These are phyloP conservation scores for Notolabrus celidotus DNA, from an alignment of 2,797 vertebrate species.

Conservation along the genomic window DNA sequence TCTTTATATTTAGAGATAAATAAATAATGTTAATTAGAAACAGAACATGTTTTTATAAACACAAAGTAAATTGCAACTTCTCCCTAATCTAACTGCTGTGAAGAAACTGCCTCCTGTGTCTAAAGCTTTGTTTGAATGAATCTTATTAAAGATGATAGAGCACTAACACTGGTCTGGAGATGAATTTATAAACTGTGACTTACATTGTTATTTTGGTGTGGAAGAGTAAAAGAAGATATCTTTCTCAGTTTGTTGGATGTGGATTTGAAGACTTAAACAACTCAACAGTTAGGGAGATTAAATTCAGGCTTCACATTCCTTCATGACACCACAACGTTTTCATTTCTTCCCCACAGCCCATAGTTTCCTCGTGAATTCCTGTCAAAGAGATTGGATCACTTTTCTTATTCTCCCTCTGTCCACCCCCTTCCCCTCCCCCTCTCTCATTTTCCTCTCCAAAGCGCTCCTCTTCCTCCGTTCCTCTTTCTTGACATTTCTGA, in stretches of 20 bases:
- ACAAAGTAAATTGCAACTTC: no score
- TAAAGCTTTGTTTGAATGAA: no score
- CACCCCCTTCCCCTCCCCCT: neutral
- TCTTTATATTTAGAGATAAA: no score
- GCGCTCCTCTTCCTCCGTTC: constrained; percentile 11
- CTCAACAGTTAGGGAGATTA: neutral
- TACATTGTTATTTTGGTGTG: neutral
- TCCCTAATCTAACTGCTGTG: neutral
- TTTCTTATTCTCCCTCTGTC: constrained; percentile 3
- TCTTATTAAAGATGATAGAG: no score
- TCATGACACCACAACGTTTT: neutral
- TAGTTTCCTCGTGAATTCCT: constrained; percentile 8
- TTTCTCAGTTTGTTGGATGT: no score
- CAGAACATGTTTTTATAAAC: no score
- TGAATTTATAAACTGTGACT: no score
- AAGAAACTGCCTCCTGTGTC: no score
- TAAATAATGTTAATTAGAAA: no score
- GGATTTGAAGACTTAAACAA: neutral
- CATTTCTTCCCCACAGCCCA: neutral
- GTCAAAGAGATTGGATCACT: constrained; percentile 9
- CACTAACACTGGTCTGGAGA: no score
- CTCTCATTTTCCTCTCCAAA: constrained; percentile 16
- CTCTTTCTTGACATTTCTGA: constrained; percentile 35
- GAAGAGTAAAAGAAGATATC: no score
- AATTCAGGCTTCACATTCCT: neutral